Conservation (phyloP, 2,797 vertebrate species). For the Clarias laeviceps region DNA sequence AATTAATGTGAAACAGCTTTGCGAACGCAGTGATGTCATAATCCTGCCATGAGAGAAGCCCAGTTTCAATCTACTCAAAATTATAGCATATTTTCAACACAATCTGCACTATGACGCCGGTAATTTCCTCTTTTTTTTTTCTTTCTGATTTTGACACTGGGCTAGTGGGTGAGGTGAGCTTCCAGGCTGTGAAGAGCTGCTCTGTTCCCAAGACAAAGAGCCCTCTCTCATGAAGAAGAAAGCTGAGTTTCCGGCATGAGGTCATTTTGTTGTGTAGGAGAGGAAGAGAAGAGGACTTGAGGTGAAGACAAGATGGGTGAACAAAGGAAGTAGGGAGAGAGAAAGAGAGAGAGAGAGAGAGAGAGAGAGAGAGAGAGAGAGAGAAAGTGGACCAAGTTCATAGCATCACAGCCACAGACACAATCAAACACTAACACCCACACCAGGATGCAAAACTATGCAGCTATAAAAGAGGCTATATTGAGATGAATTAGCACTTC, state of each 20-base stretch:
- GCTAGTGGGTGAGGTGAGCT: slow-evolving; percentile 72
- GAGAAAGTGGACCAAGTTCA: slow-evolving; percentile 76
- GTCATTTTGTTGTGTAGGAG: slow-evolving; percentile 82
- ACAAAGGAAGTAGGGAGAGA: slow-evolving; percentile 17
- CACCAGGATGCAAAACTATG: slow-evolving; percentile 16
- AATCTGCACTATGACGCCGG: slow-evolving; percentile 7
- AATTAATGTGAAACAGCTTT: slow-evolving; percentile 45
- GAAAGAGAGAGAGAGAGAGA: slow-evolving; percentile 55
- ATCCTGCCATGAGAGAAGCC: slow-evolving; percentile 29
- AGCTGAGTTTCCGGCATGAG: slow-evolving; percentile 82
- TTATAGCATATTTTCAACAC: slow-evolving; percentile 9
- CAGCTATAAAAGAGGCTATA: background rate
- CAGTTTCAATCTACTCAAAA: slow-evolving; percentile 5
- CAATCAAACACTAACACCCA: slow-evolving; percentile 56
- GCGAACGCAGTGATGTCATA: slow-evolving; percentile 39
- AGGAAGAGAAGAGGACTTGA: slow-evolving; percentile 75
- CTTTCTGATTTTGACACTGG: slow-evolving; percentile 57
- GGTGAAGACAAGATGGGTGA: slow-evolving; percentile 73
- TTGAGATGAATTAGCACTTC: background rate
- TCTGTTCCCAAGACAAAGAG: slow-evolving; percentile 78
- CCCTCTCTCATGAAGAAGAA: slow-evolving; percentile 77
- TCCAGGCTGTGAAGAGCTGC: slow-evolving; percentile 78
- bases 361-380: slow-evolving; percentile 43
- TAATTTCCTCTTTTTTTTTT: slow-evolving; percentile 55
- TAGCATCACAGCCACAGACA: slow-evolving; percentile 66